Evolutionary conservation across 2,113 vertebrate genomes (phyloP).

Genomic region (Tupaia tana): DNA sequence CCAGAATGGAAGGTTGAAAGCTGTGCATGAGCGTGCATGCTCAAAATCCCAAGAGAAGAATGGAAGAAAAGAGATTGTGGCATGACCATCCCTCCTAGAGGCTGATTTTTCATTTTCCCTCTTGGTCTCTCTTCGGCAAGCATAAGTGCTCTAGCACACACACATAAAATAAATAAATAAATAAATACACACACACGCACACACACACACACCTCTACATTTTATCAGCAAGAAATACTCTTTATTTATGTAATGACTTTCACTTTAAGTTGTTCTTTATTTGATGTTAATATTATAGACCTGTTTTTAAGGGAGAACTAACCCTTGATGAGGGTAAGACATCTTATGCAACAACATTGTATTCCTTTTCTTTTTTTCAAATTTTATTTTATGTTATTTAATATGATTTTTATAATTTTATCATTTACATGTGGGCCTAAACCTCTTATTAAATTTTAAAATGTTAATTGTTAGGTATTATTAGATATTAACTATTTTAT

Average conservation of each 20-base stretch:
- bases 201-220: not conserved
- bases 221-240: not conserved
- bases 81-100: too few relatives aligned
- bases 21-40: too few relatives aligned
- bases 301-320: not conserved
- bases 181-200: too few relatives aligned
- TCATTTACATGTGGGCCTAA: not conserved
- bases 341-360: not conserved
- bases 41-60: too few relatives aligned
- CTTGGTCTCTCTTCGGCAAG: too few relatives aligned
- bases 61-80: too few relatives aligned
- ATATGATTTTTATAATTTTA: not conserved
- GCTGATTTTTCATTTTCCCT: too few relatives aligned
- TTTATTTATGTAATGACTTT: not conserved
- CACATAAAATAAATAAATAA: too few relatives aligned
- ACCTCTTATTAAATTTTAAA: not conserved
- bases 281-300: not conserved
- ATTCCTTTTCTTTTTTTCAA: not conserved
- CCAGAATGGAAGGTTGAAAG: too few relatives aligned
- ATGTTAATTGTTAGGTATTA: not conserved
- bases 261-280: not conserved
- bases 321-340: not conserved
- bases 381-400: not conserved
- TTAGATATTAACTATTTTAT: not conserved
- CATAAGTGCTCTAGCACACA: too few relatives aligned